Conservation (phyloP, 2,888 invertebrate genomes). For the Aphrophora alni region DNA sequence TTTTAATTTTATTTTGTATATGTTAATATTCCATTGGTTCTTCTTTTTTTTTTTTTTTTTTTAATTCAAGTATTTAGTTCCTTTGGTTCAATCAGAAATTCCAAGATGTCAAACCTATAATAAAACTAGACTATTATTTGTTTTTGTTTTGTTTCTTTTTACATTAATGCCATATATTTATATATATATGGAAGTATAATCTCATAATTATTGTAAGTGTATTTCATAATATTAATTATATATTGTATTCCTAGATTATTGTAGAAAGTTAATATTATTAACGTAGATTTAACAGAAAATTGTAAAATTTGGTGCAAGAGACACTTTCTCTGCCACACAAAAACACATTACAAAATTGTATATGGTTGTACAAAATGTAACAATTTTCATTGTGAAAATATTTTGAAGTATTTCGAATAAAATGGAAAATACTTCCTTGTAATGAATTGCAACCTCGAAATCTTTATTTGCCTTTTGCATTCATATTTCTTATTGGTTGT, state of each 20-base stretch:
- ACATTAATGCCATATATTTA: conserved; percentile 6
- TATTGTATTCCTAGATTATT: conserved; percentile 40
- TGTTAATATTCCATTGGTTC: background rate
- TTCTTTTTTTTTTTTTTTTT: background rate
- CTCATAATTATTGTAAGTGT: conserved; percentile 38
- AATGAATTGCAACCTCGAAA: conserved; percentile 29
- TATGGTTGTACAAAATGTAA: conserved; percentile 62
- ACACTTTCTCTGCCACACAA: conserved; percentile 46
- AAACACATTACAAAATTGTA: conserved; percentile 54
- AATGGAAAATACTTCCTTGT: conserved; percentile 41
- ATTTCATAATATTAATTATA: conserved; percentile 39
- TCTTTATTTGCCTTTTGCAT: conserved; percentile 21
- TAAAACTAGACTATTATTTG: background rate
- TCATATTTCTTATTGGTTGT: too few species aligned
- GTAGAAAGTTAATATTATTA: conserved; percentile 38
- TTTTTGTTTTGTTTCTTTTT: background rate
- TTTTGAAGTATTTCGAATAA: conserved; percentile 51
- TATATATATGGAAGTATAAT: conserved; percentile 32
- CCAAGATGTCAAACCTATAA: background rate
- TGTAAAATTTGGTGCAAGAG: conserved; percentile 50
- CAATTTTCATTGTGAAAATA: conserved; percentile 56
- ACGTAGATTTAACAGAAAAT: conserved; percentile 40
- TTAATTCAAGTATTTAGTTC: background rate
- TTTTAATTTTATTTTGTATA: too few species aligned
- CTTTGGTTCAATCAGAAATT: background rate